Base-by-base conservation (phyloP, 1,140 invertebrate species). In the Eupristina koningsbergeri region DNA sequence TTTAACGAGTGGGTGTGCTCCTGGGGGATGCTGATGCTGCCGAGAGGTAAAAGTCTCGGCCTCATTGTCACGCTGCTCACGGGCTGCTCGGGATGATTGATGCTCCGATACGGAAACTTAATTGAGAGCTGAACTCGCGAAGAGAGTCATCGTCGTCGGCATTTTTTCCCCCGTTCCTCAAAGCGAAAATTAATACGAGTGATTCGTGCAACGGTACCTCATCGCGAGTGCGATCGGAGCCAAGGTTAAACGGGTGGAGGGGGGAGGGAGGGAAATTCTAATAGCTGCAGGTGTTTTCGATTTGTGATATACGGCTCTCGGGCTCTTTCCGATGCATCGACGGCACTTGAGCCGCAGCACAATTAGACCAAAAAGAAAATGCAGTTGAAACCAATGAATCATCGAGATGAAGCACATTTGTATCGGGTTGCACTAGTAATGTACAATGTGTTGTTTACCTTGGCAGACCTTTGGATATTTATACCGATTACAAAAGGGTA, bases 301-400 rank as follows among this genome's bases (percentile, higher is more conserved):
- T 71, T 71, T 71, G 22, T 41, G 26, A 31, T 31, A 5, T 31
- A 41, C 67, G 26, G 11, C 53, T 58, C 9, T 58, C 22, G 2
- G 19, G 2, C 39, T 11, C 6, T 71, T 71, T 19, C 13, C 67
- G 7, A 41, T 22, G 36, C 36, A 71, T 71, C 36, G 36, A n/a
- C 17, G 67, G 39, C 22, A 71, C 41, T 71, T 7, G 19, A 71
- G 26, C n/a, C 9, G 36, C 13, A 22, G 39, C 26, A 39, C 9
- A 41, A 71, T 71, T 13, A n/a, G 36, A 7, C 41, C 36, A 71
- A 31, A 41, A n/a, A 71, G 67, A 39, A 26, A 71, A 71, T 8
- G 67, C 22, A n/a, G 22, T 71, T 71, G n/a, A 26, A 71, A 22
- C 22, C 29, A 41, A 71, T 71, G 67, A 71, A 71, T 71, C 19